phyloP scores from a whole-genome alignment of 92 coral and sea anemone species.

The Desmophyllum pertusum region DNA sequence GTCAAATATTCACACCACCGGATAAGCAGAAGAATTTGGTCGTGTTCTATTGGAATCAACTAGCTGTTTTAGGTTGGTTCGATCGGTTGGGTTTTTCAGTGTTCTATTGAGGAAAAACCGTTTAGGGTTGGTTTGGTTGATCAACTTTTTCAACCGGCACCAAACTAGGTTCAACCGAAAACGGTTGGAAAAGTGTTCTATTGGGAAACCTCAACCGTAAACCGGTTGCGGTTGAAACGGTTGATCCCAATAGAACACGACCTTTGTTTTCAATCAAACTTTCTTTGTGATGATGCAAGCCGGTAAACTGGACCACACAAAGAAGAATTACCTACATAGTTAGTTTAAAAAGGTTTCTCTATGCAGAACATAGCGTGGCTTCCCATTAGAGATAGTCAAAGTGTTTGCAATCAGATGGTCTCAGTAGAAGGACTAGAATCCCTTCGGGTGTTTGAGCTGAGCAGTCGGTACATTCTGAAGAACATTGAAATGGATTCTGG shows the following conservation, averaged over 20 bases:
- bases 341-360: not conserved
- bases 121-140: too few relatives aligned
- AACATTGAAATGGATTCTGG: not conserved
- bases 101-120: too few relatives aligned
- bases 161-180: too few relatives aligned
- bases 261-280: not conserved
- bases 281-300: not conserved
- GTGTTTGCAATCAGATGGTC: not conserved
- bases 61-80: too few relatives aligned
- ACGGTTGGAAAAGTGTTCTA: too few relatives aligned
- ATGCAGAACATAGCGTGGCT: not conserved
- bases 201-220: too few relatives aligned
- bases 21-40: not conserved
- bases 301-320: not conserved
- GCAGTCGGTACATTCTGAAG: not conserved
- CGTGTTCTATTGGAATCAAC: too few relatives aligned
- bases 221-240: too few relatives aligned
- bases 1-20: slow-evolving; percentile 2
- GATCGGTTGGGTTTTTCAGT: too few relatives aligned
- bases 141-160: too few relatives aligned
- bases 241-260: too few relatives aligned
- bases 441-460: not conserved
- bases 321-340: not conserved
- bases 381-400: not conserved
- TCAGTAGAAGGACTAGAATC: not conserved